Conservation (phyloP, 2,797 vertebrate genomes). For the Phrynocephalus forsythii region DNA sequence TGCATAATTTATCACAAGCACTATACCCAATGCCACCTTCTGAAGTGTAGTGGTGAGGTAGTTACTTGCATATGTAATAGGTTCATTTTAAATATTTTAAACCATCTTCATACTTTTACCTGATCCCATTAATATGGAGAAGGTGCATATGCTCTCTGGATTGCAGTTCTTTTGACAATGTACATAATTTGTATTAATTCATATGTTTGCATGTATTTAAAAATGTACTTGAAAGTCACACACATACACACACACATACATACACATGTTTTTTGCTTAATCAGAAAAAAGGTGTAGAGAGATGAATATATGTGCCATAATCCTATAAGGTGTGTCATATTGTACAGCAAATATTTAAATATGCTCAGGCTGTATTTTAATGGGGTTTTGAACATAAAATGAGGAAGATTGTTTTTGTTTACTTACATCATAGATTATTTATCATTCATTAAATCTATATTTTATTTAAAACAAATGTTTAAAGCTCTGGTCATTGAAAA, state of each 20-base stretch:
- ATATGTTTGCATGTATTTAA: slow-evolving; percentile 56
- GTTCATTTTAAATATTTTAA: slow-evolving; percentile 75
- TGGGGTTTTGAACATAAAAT: neutral
- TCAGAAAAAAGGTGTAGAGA: slow-evolving; percentile 59
- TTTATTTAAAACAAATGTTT: too few species aligned
- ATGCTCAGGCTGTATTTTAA: slow-evolving; percentile 27
- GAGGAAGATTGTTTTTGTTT: neutral
- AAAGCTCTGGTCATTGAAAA: too few species aligned
- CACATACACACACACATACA: slow-evolving; percentile 31
- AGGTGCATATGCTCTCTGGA: slow-evolving; percentile 36
- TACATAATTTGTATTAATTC: slow-evolving; percentile 67
- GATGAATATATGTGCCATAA: slow-evolving; percentile 70
- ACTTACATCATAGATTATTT: neutral
- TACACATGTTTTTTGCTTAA: slow-evolving; percentile 65
- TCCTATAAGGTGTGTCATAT: slow-evolving; percentile 69
- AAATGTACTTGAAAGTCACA: slow-evolving; percentile 51
- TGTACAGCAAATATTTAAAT: slow-evolving; percentile 68
- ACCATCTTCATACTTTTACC: slow-evolving; percentile 69
- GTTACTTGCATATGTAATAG: slow-evolving; percentile 67
- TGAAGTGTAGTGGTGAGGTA: slow-evolving; percentile 64
- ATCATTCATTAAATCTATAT: too few species aligned
- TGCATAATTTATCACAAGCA: slow-evolving; percentile 76
- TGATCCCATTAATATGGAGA: slow-evolving; percentile 67
- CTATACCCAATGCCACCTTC: slow-evolving; percentile 69
- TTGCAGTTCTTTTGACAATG: slow-evolving; percentile 51